Evolutionary conservation across 2,888 invertebrate genomes (phyloP).

Genomic region (Raillietiella orientalis): DNA sequence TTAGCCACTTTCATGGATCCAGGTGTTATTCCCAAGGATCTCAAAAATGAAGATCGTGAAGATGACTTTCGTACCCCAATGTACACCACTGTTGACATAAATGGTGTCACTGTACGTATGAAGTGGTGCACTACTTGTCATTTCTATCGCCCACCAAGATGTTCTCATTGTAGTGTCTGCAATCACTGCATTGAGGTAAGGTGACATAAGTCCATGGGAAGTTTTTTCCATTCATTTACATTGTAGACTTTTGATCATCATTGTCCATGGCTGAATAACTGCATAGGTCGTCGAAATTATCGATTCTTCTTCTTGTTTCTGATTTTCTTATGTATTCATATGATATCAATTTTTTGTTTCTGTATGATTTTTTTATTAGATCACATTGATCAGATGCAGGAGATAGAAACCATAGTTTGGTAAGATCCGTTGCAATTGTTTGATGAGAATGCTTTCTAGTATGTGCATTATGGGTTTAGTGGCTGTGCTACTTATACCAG

Average conservation of each 20-base stretch:
- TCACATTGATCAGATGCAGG: slow-evolving; percentile 41
- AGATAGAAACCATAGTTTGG: slow-evolving; percentile 34
- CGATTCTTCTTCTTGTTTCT: slow-evolving; percentile 97
- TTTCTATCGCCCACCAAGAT: slow-evolving; percentile 94
- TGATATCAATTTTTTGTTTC: slow-evolving; percentile 83
- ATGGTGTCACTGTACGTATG: slow-evolving; percentile 95
- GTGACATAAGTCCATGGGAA: slow-evolving; percentile 3
- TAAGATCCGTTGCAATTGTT: slow-evolving; percentile 9
- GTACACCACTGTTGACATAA: slow-evolving; percentile 89
- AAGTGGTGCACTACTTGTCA: slow-evolving; percentile 99
- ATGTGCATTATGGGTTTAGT: slow-evolving; percentile 74
- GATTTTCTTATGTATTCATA: slow-evolving; percentile 78
- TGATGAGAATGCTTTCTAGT: slow-evolving; percentile 16
- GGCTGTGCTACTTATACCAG: slow-evolving; percentile 68
- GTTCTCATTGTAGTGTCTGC: slow-evolving; percentile 96
- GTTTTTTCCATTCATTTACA: slow-evolving; percentile 6
- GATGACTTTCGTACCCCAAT: slow-evolving; percentile 88
- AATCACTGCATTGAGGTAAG: slow-evolving; percentile 86
- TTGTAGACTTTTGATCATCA: slow-evolving; percentile 97
- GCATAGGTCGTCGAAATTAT: slow-evolving; percentile 87
- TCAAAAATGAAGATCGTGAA: slow-evolving; percentile 83
- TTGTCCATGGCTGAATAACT: slow-evolving; percentile 93
- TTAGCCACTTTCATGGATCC: slow-evolving; percentile 99
- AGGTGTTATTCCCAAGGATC: slow-evolving; percentile 91
- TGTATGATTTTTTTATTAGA: slow-evolving; percentile 72